phyloP scores from a whole-genome alignment of 2,113 vertebrate species.

The Mugil cephalus region DNA sequence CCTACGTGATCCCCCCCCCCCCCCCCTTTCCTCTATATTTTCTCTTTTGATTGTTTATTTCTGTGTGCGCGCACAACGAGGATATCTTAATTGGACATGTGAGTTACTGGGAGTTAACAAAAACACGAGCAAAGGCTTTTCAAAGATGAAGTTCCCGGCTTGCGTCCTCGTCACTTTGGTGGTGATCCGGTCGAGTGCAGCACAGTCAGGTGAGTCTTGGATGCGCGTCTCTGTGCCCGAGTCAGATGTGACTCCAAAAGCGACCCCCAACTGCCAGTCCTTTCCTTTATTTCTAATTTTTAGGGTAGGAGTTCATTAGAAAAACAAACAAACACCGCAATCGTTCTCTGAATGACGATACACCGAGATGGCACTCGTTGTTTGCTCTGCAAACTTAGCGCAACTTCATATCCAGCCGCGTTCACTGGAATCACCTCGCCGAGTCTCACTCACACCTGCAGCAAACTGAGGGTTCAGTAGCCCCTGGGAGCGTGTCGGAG shows the following conservation, averaged over 20 bases:
- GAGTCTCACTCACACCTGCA: slow-evolving; percentile 27
- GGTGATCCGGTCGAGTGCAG: slow-evolving; percentile 65
- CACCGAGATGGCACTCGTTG: not conserved
- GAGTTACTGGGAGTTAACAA: slow-evolving; percentile 78
- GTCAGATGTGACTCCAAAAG: not conserved
- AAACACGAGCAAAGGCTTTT: slow-evolving; percentile 47
- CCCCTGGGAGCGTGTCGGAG: not conserved
- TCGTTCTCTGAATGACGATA: not conserved
- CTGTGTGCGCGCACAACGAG: slow-evolving; percentile 36
- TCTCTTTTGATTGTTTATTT: slow-evolving; percentile 13
- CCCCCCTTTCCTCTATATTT: not conserved
- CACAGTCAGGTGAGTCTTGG: slow-evolving; percentile 83
- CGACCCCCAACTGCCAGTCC: not conserved
- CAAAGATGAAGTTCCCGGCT: slow-evolving; percentile 80
- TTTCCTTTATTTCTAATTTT: too few relatives aligned
- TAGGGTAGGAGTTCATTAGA: too few relatives aligned
- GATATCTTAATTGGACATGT: slow-evolving; percentile 82
- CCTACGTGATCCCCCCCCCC: not conserved
- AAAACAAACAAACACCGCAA: too few relatives aligned
- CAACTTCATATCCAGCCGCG: slow-evolving; percentile 43
- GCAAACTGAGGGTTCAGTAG: not conserved
- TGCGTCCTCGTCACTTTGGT: slow-evolving; percentile 75
- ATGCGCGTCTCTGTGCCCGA: not conserved
- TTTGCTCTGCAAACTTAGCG: slow-evolving; percentile 42
- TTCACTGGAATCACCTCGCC: not conserved